Evolutionary conservation across 2,888 invertebrate species (phyloP), one percentile per base, ranked within the genome.

Genomic region (Nomada hirtipes): DNA sequence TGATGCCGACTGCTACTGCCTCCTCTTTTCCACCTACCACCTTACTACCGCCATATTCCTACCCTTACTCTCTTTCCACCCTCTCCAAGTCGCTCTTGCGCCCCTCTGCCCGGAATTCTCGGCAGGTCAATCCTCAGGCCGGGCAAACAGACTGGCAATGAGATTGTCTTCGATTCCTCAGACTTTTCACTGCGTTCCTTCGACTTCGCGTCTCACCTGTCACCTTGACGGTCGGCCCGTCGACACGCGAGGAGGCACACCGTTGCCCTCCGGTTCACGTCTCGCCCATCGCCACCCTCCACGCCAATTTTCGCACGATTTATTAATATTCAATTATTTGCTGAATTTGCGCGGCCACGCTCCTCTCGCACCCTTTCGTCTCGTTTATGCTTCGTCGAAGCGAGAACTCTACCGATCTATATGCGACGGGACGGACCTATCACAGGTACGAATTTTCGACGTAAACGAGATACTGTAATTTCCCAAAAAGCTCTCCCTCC

Each of bases 401-500:
- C 44, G 29, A 53, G 9, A 50, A 59, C n/a, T 36, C n/a, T 10
- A 2, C 44, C 64, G 47, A 44, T 26, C 47, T 47, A 47, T 60
- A 13, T 29, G 60, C 20, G 60, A 29, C 23, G 4, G 20, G 3
- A 60, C 63, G 13, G 26, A 36, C 74, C 20, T 69, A 63, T 82
- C 75, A 76, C 65, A 68, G 65, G 61, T 77, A 72, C 74, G 76
- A 82, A 88, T 88, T 85, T 81, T 76, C 79, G 71, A 83, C 76
- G 69, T 79, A 89, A 86, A 84, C 89, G 87, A 86, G 89, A 85
- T 85, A 85, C 89, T 89, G 91, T 92, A 92, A 92, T 92, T 92
- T 92, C 91, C 89, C 90, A 92, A 92, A 92, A 92, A 92, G 92
- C 91, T 84, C 89, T 73, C 82, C 69, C 74, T 68, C 65, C 69